Evolutionary conservation across 2,113 vertebrate genomes (phyloP).

Genomic region (Coptodon bakossiorum): DNA sequence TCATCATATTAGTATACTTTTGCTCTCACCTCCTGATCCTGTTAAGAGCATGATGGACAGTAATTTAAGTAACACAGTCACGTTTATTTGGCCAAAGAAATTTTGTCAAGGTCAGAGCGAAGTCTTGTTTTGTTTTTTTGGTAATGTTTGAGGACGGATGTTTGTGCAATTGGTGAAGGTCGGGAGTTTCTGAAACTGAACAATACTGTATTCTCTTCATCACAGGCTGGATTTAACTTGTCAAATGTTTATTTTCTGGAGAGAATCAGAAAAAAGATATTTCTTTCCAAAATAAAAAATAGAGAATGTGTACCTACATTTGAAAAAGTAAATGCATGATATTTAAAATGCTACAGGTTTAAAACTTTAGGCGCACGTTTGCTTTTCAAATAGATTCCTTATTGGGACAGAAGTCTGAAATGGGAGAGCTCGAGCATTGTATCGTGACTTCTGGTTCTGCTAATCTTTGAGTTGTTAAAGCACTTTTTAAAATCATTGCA

Average conservation of each 20-base stretch:
- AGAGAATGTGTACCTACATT: neutral
- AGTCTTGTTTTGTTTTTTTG: neutral
- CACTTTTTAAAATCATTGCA: neutral
- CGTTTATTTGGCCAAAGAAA: conserved; percentile 29
- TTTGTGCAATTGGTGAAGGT: conserved; percentile 38
- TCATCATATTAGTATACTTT: neutral
- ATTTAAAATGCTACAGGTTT: neutral
- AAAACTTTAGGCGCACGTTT: neutral
- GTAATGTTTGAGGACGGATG: neutral
- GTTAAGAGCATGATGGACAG: neutral
- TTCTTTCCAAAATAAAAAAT: neutral
- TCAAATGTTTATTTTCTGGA: neutral
- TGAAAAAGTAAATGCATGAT: neutral
- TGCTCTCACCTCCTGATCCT: neutral
- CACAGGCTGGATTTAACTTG: neutral
- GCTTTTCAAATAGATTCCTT: neutral
- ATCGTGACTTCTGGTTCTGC: neutral
- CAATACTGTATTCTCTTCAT: neutral
- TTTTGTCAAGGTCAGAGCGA: neutral
- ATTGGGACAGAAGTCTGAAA: neutral
- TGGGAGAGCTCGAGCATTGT: conserved; percentile 1
- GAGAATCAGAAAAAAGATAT: neutral
- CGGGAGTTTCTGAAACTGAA: neutral
- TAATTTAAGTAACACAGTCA: neutral
- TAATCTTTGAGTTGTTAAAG: neutral